phyloP scores from a whole-genome alignment of 1,140 invertebrate species.

The Drosophila cardini region DNA sequence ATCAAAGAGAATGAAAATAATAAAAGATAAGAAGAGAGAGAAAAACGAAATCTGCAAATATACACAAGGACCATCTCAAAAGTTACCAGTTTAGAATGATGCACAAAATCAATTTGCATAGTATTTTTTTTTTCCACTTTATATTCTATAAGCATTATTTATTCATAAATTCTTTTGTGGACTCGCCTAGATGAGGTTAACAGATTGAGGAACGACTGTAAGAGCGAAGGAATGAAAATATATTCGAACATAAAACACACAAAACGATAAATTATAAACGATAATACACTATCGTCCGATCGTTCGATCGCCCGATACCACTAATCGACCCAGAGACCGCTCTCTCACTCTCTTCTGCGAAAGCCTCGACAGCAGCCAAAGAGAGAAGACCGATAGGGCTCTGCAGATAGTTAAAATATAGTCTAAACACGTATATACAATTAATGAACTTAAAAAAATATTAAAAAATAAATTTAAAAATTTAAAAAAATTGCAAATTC shows the following conservation, averaged over 20 bases:
- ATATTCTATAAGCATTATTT: constrained; percentile 1
- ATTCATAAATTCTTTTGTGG: constrained; percentile 3
- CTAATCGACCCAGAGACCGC: constrained; percentile 34
- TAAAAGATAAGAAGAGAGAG: constrained; percentile 23
- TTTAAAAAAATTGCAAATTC: constrained; percentile 6
- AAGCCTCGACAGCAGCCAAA: constrained; percentile 26
- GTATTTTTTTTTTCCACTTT: constrained; percentile 11
- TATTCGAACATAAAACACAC: neutral
- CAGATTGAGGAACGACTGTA: constrained; percentile 15
- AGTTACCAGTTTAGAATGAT: constrained; percentile 90
- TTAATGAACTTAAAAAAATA: neutral
- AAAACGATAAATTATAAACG: constrained; percentile 20
- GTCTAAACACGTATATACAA: constrained; percentile 30
- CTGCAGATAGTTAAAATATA: constrained; percentile 13
- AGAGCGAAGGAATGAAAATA: constrained; percentile 18
- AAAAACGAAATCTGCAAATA: constrained; percentile 66
- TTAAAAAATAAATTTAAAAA: neutral
- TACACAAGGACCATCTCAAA: constrained; percentile 98
- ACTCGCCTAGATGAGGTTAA: constrained; percentile 13
- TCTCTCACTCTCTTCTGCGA: constrained; percentile 47
- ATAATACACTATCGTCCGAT: no score
- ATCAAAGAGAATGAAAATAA: constrained; percentile 15
- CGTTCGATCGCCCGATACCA: constrained; percentile 4
- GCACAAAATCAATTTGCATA: constrained; percentile 34
- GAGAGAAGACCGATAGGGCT: constrained; percentile 26